Evolutionary conservation across 2,888 invertebrate genomes (phyloP), one percentile per base, ranked within the genome.

Genomic region (Eupeodes latifasciatus): DNA sequence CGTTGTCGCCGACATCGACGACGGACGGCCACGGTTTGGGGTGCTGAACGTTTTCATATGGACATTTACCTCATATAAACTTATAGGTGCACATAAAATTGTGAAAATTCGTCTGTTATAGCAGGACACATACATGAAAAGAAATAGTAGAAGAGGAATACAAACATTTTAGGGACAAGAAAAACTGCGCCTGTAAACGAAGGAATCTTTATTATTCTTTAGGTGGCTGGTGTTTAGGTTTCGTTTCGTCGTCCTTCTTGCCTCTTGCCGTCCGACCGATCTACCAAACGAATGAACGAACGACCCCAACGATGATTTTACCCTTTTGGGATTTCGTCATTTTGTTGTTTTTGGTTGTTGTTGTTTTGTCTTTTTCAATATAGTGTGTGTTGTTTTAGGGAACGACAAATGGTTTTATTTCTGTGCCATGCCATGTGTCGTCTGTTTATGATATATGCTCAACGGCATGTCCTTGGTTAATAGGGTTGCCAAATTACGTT

Each of bases 361-460:
- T 40, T 51, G 10, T 36, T 44, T 51, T 62, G 16, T 40, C 16
- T 51, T 67, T 6, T 59, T 62, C 77, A 78, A 77, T 55, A 53
- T 44, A 72, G 72, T 72, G 72, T 75, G 59, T 72, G 72, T 75
- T 82, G 81, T 82, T 85, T 85, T 78, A 81, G 69, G 76, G 49
- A 61, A 81, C 82, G 85, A 88, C 88, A 88, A 88, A 88, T 88
- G 88, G 88, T 85, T 88, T 88, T 85, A 85, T 85, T 85, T 85
- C 74, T 81, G 69, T 78, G 75, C 85, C 59, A 49, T 78, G 81
- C 85, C 80, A 75, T 85, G 81, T 88, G 81, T 78, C 81, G 81
- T 81, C 88, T 88, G 88, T 88, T 88, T 88, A 88, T 88, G 88
- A 88, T 88, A 84, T 88, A 88, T 85, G 88, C 67, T 75, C 85